These are phyloP conservation scores for Drosophila malerkotliana DNA, from an alignment of 1,140 invertebrate species.

Conservation along the genomic window DNA sequence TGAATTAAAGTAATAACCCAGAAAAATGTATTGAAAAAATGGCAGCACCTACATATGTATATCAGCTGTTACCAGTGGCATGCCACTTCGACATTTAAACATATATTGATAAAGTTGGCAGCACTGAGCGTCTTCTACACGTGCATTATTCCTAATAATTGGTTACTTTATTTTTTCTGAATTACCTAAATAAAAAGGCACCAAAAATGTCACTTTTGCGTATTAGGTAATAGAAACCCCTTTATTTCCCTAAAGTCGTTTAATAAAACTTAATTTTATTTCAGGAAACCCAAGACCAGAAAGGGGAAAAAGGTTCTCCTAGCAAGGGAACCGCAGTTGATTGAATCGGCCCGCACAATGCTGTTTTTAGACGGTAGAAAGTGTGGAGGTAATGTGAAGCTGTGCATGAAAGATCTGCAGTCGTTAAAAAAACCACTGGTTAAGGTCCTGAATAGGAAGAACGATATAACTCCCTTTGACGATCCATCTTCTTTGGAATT, in stretches of 20 bases:
- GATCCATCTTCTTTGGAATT: slow-evolving; percentile 92
- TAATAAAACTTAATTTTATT: neutral
- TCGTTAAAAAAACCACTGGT: slow-evolving; percentile 94
- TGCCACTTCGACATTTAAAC: neutral
- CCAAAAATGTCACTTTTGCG: slow-evolving; percentile 72
- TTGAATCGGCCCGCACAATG: slow-evolving; percentile 94
- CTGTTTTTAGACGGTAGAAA: slow-evolving; percentile 94
- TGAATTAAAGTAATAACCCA: neutral
- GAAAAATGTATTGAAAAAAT: too few species aligned
- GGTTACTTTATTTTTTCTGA: neutral
- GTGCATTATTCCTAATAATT: slow-evolving; percentile 41
- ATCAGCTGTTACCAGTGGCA: neutral
- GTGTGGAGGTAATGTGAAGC: slow-evolving; percentile 90
- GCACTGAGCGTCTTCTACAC: slow-evolving; percentile 36
- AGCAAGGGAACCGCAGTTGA: slow-evolving; percentile 92
- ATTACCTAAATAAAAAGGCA: slow-evolving; percentile 7
- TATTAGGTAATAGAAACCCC: slow-evolving; percentile 60
- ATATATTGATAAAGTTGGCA: slow-evolving; percentile 26
- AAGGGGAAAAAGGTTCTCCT: slow-evolving; percentile 93
- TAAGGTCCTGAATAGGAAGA: slow-evolving; percentile 90
- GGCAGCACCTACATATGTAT: slow-evolving; percentile 6
- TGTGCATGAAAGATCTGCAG: slow-evolving; percentile 94
- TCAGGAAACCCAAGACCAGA: slow-evolving; percentile 92
- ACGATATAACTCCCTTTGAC: slow-evolving; percentile 95
- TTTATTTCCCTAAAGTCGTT: neutral